These are phyloP conservation scores for Prenolepis imparis DNA, from an alignment of 2,888 invertebrate genomes.

Conservation along the genomic window DNA sequence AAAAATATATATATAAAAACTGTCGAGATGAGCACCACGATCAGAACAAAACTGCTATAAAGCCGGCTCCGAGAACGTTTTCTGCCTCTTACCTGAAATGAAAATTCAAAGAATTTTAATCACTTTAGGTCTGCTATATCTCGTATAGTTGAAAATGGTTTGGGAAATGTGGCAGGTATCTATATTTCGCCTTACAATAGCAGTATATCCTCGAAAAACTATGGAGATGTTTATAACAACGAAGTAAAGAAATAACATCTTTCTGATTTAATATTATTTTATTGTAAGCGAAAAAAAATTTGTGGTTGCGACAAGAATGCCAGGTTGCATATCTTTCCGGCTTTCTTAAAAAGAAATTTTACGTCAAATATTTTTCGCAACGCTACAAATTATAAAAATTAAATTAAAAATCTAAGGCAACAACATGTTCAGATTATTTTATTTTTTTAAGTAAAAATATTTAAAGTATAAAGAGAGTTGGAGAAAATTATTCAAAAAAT, in stretches of 20 bases:
- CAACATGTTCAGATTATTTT: neutral
- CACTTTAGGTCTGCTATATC: too few relatives aligned
- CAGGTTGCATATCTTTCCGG: neutral
- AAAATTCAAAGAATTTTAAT: neutral
- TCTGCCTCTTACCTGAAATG: constrained; percentile 22
- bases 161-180: neutral
- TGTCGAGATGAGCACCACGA: constrained; percentile 30
- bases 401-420: neutral
- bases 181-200: neutral
- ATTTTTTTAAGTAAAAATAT: neutral
- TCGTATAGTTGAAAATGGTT: neutral
- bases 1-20: neutral
- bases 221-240: neutral
- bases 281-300: neutral
- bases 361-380: neutral
- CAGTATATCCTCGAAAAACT: neutral
- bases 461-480: neutral
- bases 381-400: neutral
- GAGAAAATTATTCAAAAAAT: neutral
- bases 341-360: neutral
- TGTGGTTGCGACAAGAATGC: neutral
- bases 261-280: neutral
- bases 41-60: constrained; percentile 7
- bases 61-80: neutral
- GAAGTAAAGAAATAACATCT: neutral